Base-by-base conservation (phyloP, 2,797 vertebrate species). In the Arrhamphus sclerolepis region DNA sequence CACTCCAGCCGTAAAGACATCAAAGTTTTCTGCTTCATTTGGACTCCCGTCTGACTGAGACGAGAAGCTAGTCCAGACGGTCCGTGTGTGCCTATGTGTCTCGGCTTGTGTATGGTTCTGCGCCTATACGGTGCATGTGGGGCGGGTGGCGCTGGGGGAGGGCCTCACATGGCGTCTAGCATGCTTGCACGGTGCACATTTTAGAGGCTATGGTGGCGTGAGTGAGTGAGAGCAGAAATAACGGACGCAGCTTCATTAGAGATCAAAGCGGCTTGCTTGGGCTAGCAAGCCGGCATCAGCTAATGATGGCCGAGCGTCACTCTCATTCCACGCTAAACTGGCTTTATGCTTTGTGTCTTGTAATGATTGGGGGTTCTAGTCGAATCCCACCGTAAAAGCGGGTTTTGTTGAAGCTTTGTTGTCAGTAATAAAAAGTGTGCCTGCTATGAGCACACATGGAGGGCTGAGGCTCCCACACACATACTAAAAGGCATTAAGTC, bases 361-460 rank as follows among this genome's bases (percentile, higher is more conserved):
- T 89, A 91, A 91, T 85, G 86, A 91, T 87, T 20, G 21, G 56
- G 62, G 77, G 57, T 72, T 86, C 85, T 72, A 77, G 80, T 72
- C 52, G 53, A 77, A 84, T 80, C 82, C 70, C 39, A 61, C 77
- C 13, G 39, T 89, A 84, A 89, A 90, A 86, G 75, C 50, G 83
- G 81, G 82, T 86, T 89, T 89, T 89, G 83, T 86, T 80, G 72
- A 70, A 83, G 86, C 90, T 90, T 91, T 92, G 89, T 91, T 90
- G 89, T 89, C 72, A 68, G 80, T 67, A 84, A 86, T 89, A 90
- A 92, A 85, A 89, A 83, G 75, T 83, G 75, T 77, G 88, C 89
- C 89, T 89, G 87, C 85, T 88, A 86, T 49, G 80, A 79, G 78
- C 76, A 68, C 84, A 87, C 79, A 89, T 85, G 80, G 72, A 85